Base-by-base conservation (phyloP, 2,888 invertebrate species). In the Anaspis maculata region DNA sequence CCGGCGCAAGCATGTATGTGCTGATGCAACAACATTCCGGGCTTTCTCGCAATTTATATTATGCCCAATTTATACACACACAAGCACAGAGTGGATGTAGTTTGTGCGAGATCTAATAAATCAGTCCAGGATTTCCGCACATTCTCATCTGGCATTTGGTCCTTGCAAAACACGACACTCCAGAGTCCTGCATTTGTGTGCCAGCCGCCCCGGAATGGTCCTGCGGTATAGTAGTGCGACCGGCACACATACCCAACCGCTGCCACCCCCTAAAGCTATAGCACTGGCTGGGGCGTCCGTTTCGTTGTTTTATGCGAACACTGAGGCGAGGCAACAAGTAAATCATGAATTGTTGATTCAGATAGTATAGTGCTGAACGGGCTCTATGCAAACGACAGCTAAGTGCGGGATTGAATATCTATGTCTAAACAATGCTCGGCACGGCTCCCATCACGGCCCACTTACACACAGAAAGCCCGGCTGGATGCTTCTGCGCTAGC, bases 331-430 rank as follows among this genome's bases (percentile, higher is more conserved):
- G 52, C 52, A 55, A 55, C 54, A 55, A 53, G 52, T 52, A 53
- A 53, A 55, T 52, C 49, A 49, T 46, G 48, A 50, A 49, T 49
- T 49, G 52, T 49, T 49, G 48, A 49, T 49, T 48, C 48, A 45
- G 44, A 47, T 46, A 30, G 41, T 39, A 34, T 34, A 29, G 13
- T 34, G 39, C 44, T n/a, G n/a, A n/a, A 42, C 42, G 45, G 42
- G 44, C 44, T 46, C 45, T 52, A 51, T 53, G 54, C 49, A 55
- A 53, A 55, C 52, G 51, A 51, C 51, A 52, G 50, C 45, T 44
- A 51, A 53, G 51, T 50, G 47, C 46, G 43, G 48, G 48, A 52
- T 50, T 52, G 52, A 51, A 54, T 54, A 53, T 52, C 52, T 49
- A 45, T 50, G 52, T 54, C 52, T 53, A 54, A 54, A 54, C 54